Base-by-base conservation (phyloP, 2,888 invertebrate genomes). In the Philonicus albiceps region DNA sequence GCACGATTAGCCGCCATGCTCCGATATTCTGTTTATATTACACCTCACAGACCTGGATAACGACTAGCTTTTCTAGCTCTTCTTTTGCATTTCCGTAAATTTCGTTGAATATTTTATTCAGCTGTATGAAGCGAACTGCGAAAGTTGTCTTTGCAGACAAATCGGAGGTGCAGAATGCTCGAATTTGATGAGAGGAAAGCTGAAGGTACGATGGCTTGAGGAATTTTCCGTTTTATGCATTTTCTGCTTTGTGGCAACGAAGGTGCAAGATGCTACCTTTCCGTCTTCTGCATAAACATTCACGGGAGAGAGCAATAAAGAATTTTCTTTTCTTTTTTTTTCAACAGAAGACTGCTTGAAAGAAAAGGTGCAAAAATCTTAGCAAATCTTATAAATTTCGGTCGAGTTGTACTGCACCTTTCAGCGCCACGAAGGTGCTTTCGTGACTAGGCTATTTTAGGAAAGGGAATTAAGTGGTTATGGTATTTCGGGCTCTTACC, bases 1-100 rank as follows among this genome's bases (percentile, higher is more conserved):
- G 89, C 88, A 89, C 89, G 88, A 89, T 89, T 89, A 89, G 88
- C 89, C 88, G 87, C 88, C 87, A 86, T 88, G 88, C 88, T 88
- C 88, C 31, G 64, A 34, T 34, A 83, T 64, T 64, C 81, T 64
- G 37, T 64, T 83, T 83, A 64, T 34, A 83, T 64, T 83, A 83
- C 81, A 83, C 81, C 81, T 64, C 37, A 2, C 31, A 83, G 55
- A 34, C 87, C 87, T 78, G 86, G 85, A 86, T 88, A 74, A 88
- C 87, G 88, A 83, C 34, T 19, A 34, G 64, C 81, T 78, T 78
- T 30, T 78, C n/a, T 64, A 34, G 49, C 81, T 64, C 81, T 49
- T 80, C 80, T 27, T 83, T 64, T 83, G 55, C 64, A 83, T 83
- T 83, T 83, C 37, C 64, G 64, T 64, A 64, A n/a, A 64, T n/a